These are phyloP conservation scores for Fragum whitleyi DNA, from an alignment of 2,888 invertebrate species.

Conservation along the genomic window DNA sequence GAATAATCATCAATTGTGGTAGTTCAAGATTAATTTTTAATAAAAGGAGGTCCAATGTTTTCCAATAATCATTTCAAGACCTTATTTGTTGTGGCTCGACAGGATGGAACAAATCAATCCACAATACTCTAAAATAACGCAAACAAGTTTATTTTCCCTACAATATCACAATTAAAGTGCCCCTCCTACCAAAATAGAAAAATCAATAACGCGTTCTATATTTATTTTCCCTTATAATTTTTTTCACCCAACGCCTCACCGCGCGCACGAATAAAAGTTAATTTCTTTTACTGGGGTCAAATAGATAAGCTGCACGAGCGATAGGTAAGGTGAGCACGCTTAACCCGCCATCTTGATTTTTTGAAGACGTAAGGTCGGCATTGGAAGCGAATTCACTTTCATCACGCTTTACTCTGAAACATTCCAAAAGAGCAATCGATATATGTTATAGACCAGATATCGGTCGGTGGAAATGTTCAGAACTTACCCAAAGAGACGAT, in stretches of 20 bases:
- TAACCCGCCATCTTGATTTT: constrained; percentile 46
- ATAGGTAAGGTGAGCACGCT: constrained; percentile 29
- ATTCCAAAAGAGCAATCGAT: constrained; percentile 1
- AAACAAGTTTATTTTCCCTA: no score
- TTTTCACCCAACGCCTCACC: neutral
- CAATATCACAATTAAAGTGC: no score
- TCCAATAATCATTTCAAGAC: no score
- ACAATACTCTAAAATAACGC: no score
- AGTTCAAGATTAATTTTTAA: no score
- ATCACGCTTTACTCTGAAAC: neutral
- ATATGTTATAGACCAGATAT: neutral
- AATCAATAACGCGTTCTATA: neutral
- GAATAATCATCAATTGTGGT: no score
- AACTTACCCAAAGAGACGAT: constrained; percentile 4
- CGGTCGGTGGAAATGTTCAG: neutral
- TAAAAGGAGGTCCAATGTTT: no score
- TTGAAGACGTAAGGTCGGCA: constrained; percentile 26
- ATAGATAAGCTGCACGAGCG: constrained; percentile 12
- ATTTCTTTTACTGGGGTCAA: constrained; percentile 16
- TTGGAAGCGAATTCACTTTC: neutral
- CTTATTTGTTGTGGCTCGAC: no score
- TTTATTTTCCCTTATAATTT: neutral
- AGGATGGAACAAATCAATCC: no score
- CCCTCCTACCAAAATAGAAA: neutral
- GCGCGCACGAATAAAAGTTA: constrained; percentile 16